Evolutionary conservation across 2,113 vertebrate species (phyloP), one percentile per base, ranked within the genome.

Genomic region (Coracopsis vasa): DNA sequence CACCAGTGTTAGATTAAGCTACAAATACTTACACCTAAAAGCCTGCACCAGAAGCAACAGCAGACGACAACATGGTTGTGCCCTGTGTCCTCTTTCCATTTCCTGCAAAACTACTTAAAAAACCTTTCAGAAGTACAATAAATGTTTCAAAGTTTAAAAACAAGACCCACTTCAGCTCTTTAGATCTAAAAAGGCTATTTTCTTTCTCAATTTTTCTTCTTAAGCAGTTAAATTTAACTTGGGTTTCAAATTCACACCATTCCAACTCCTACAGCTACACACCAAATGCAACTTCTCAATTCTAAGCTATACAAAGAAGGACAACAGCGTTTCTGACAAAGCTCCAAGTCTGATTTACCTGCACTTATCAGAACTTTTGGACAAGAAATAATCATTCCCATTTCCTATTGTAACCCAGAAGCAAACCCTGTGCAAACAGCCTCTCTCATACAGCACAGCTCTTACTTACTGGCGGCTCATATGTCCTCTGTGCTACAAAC

Each of bases 381-480:
- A 37, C 8, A 77, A 77, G 21, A 16, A 23, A 15, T 1, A 31
- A 29, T 28, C 39, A 3, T 10, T 25, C 45, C 1, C 4, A 0
- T 41, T 18, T 42, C 42, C 33, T 16, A 15, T 2, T 2, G 27
- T 4, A 35, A 29, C 11, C 21, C 24, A 3, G 27, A 33, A 89
- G 75, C 58, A 73, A 88, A 20, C 28, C 70, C 56, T 16, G 2
- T 23, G 37, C 60, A 29, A 37, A 39, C 67, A 28, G 12, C 42
- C 69, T 41, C 23, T 31, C 56, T 10, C 64, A 31, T 23, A 44
- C 51, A 58, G 5, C 48, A 7, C 70, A 39, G 29, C 54, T 50
- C 72, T 75, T 80, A 97, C 97, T 97, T 77, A 91, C 92, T 94
- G 94, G 85, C 91, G 80, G 73, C 88, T 94, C 95, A 94, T 91